Base-by-base conservation (phyloP, 1,140 invertebrate species). In the Euborellia annulipes region DNA sequence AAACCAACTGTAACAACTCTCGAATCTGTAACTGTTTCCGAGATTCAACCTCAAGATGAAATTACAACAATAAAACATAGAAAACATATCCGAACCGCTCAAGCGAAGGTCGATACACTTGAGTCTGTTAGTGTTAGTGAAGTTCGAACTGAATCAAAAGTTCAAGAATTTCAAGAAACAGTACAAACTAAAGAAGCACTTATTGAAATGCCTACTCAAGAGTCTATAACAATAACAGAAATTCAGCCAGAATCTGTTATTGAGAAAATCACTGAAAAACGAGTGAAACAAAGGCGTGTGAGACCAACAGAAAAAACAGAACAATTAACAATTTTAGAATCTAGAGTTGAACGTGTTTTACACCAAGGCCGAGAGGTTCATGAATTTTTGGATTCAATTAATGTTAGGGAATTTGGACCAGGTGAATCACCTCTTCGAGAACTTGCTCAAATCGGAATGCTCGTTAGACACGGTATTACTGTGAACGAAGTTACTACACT, bases 371-470 rank as follows among this genome's bases (percentile, higher is more conserved):
- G 73, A 34, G 81, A 85, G 64, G 74, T 87, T 16, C 74, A 79
- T 52, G 75, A 84, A 60, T 64, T 82, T 19, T 68, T 87, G 48
- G 73, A 85, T 54, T 64, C 76, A 1, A 69, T 85, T 6, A 75
- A 79, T 50, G 78, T 73, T 1, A 78, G 75, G 53, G 80, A 85
- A 54, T 87, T 88, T 62, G 82, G 82, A 0, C 73, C 76, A 11
- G 83, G 81, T 14, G 77, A 86, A 64, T 70, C 69, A 19, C 82
- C 84, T 2, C 63, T 88, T 37, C 62, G 78, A 45, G 85, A 89
- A 67, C 63, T 89, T 23, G 84, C 83, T 2, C 82, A 81, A 36
- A 82, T 89, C 47, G 80, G 82, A 19, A 77, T 79, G 53, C 65
- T 87, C 47, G 60, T 86, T 18, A 69, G 75, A 36, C 76, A 78